Base-by-base conservation (phyloP, 2,888 invertebrate genomes). In the Idaea straminata region DNA sequence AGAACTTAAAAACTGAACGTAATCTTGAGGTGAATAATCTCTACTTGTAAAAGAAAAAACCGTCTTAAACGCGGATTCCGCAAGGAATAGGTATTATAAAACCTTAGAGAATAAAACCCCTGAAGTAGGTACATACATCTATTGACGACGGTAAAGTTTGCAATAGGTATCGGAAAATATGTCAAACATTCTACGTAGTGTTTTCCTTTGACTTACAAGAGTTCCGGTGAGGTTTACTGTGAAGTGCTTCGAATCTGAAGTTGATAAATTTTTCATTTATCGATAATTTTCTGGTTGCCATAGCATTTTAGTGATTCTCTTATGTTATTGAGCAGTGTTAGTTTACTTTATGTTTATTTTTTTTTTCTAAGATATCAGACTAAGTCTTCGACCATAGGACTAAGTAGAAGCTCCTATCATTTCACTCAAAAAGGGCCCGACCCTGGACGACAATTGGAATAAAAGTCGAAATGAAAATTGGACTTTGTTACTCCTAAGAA, bases 121-220 rank as follows among this genome's bases (percentile, higher is more conserved):
- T 47, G 13, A 47, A 47, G 47, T 47, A 13, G 13, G 47, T 47
- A 47, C 47, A 7, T 25, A 25, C 7, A 13, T 3, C 47, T 13
- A 47, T 3, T 47, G 10, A 5, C 10, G 47, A 7, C 10, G 47
- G 47, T 13, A 47, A 47, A 47, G 47, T 47, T 47, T 47, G 6
- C 47, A 47, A 10, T 47, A 47, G 47, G 61, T 75, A 74, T 75
- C 68, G 72, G 73, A 69, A 71, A 75, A 73, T 71, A 71, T 70
- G 75, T 72, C 73, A 74, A 72, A 67, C 69, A 67, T 70, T 72
- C 70, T 63, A 63, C 66, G 68, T 61, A 62, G 62, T 47, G 73
- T 72, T 74, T 73, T 72, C 72, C 70, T 69, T 67, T 61, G 69
- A 69, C 74, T 71, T 73, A 7, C 13, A 13, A 13, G 47, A 47